Base-by-base conservation (phyloP, 2,888 invertebrate species). In the Conistra vaccinii region DNA sequence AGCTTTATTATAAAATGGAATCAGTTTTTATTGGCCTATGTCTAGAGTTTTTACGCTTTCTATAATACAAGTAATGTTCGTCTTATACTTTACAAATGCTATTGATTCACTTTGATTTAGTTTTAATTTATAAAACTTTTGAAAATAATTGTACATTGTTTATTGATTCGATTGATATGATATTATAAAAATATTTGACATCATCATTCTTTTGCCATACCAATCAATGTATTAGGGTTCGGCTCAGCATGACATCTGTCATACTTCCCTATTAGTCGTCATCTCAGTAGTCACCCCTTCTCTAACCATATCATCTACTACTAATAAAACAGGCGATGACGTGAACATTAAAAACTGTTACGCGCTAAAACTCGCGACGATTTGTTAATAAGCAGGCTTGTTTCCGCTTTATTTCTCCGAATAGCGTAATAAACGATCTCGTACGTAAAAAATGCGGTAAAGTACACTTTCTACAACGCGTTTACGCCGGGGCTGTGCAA, bases 401-500 rank as follows among this genome's bases (percentile, higher is more conserved):
- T 42, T 80, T 66, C 39, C 61, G 45, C 39, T 73, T 80, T 66
- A 74, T 69, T 74, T 76, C 51, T 23, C 35, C 26, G 39, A 68
- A 78, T 69, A 65, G 73, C 72, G 74, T 80, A 84, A 80, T 74
- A 83, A 81, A 77, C 70, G 65, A 20, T 60, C 26, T 66, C 53
- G 69, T 83, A 75, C 73, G 69, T 76, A 80, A 73, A 78, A 85
- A 84, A 88, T 81, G 69, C 81, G 74, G 75, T 80, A 83, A 87
- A 88, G 85, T 87, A 90, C 88, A 90, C 92, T 92, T 92, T 92
- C 92, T 92, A 91, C 86, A 83, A 69, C 84, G 84, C 76, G 86
- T 87, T 85, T 69, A 81, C 73, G 68, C 84, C 23, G 23, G 51
- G 87, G 78, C 85, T 80, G 83, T 80, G 85, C 85, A 84, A 87